A percentile compares a stretch with the other conserved stretches of the same genome.
These are phyloP conservation scores for Esperia sulphurella DNA, from an alignment of 2,888 invertebrate species.

Conservation along the genomic window DNA sequence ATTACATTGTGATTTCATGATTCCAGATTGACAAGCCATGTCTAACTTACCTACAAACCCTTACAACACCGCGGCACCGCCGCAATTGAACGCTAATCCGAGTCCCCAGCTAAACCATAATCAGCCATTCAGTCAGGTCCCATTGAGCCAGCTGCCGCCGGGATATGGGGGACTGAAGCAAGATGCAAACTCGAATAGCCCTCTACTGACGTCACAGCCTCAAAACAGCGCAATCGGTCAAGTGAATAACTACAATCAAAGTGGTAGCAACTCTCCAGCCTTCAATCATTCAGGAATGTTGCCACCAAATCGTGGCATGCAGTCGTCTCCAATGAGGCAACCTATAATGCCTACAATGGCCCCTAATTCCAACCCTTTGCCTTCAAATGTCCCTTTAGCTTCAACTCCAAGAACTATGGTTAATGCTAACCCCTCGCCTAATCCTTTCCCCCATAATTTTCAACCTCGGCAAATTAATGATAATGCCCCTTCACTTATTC, in stretches of 20 bases:
- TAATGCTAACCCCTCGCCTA: slow-evolving; percentile 41
- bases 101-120: slow-evolving; percentile 40
- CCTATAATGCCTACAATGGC: slow-evolving; percentile 20
- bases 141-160: slow-evolving; percentile 51
- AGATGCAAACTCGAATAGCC: slow-evolving; percentile 63
- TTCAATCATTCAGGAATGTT: slow-evolving; percentile 61
- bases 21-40: slow-evolving; percentile 72
- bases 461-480: slow-evolving; percentile 63
- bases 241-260: slow-evolving; percentile 56
- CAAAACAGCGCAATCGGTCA: slow-evolving; percentile 43
- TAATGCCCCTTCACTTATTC: slow-evolving; percentile 62
- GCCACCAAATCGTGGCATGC: slow-evolving; percentile 39
- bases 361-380: slow-evolving; percentile 30
- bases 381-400: slow-evolving; percentile 31
- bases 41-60: slow-evolving; percentile 68
- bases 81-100: slow-evolving; percentile 44
- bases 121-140: slow-evolving; percentile 49
- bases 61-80: slow-evolving; percentile 49
- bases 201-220: slow-evolving; percentile 28
- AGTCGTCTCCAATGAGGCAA: slow-evolving; percentile 47
- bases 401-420: slow-evolving; percentile 35
- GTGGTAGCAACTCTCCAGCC: slow-evolving; percentile 65
- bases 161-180: slow-evolving; percentile 50
- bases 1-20: slow-evolving; percentile 11
- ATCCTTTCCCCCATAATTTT: slow-evolving; percentile 41